Percentiles rank a stretch among this genome's conserved stretches.
phyloP scores from a whole-genome alignment of 2,113 vertebrate genomes.

The Dasypus novemcinctus region DNA sequence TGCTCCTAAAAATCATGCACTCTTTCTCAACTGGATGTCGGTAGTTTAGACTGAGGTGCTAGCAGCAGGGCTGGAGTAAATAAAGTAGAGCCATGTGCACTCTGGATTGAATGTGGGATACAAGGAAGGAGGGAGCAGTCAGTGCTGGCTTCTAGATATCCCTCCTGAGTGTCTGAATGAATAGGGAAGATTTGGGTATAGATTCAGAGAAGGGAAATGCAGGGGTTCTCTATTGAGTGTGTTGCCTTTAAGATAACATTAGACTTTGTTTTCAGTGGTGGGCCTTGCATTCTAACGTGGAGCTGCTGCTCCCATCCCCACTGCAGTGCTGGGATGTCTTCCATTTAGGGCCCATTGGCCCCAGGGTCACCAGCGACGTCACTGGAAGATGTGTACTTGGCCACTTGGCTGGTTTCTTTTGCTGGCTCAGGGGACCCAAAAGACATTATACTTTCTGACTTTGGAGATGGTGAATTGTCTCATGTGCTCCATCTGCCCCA shows the following conservation, averaged over 20 bases:
- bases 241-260: background rate
- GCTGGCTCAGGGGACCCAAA: background rate
- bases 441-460: accelerated
- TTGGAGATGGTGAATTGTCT: background rate
- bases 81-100: background rate
- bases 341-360: background rate
- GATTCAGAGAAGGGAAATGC: no score
- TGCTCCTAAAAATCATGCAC: background rate
- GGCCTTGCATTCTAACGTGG: background rate
- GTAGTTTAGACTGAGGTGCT: background rate
- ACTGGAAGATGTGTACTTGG: background rate
- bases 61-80: background rate
- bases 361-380: background rate
- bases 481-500: background rate
- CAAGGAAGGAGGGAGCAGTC: background rate
- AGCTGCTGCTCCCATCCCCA: background rate
- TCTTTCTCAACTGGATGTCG: accelerated
- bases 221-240: background rate
- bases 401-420: background rate
- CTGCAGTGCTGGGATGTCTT: background rate
- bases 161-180: no score
- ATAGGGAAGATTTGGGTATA: background rate
- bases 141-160: background rate
- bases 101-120: accelerated
- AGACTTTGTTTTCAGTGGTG: background rate